phyloP scores from a whole-genome alignment of 2,113 vertebrate genomes.

The Prolemur simus region DNA sequence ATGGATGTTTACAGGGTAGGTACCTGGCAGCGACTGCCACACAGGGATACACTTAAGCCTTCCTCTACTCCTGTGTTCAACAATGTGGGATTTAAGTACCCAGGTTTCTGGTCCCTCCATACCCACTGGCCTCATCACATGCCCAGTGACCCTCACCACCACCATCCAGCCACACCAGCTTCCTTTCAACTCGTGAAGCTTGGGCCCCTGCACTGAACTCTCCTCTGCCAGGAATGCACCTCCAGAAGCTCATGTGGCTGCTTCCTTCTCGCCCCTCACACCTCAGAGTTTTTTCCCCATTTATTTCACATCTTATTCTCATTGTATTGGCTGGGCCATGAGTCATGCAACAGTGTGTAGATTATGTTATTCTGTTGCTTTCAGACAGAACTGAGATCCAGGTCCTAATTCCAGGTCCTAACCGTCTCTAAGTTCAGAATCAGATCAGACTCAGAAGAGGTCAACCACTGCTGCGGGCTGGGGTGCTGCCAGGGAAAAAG shows the following conservation, averaged over 20 bases:
- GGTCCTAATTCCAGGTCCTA: neutral
- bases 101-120: neutral
- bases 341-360: neutral
- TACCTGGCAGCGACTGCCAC: too few relatives aligned
- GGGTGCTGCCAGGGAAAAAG: neutral
- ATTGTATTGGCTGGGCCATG: neutral
- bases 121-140: neutral
- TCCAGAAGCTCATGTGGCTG: neutral
- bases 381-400: neutral
- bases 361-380: neutral
- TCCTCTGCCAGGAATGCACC: neutral
- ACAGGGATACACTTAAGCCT: neutral
- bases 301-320: neutral
- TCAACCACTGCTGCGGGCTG: neutral
- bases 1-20: neutral
- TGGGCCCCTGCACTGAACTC: neutral
- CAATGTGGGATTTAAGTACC: neutral
- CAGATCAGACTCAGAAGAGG: neutral
- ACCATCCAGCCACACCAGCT: neutral
- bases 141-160: neutral
- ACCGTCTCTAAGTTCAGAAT: neutral
- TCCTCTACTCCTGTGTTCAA: neutral
- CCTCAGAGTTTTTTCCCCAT: neutral
- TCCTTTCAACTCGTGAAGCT: neutral
- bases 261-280: neutral